A percentile compares a stretch with the other conserved stretches of the same genome.
phyloP scores from a whole-genome alignment of 1,140 invertebrate species.

The Myzus persicae region DNA sequence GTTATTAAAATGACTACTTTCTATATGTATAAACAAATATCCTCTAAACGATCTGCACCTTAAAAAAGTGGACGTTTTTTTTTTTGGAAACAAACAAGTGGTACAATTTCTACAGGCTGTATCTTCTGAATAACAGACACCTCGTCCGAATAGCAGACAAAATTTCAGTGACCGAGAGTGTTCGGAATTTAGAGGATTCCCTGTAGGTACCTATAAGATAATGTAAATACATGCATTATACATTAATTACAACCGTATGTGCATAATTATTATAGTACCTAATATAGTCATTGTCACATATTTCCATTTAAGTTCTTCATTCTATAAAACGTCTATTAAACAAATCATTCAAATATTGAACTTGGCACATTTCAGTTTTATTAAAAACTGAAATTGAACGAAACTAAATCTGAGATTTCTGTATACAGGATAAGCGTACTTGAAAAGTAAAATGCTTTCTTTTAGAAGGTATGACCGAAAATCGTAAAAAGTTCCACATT shows the following conservation, averaged over 20 bases:
- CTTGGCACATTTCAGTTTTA: background rate
- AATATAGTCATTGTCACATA: background rate
- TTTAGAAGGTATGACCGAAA: background rate
- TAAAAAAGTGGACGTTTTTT: no score
- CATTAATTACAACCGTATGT: background rate
- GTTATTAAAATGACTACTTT: no score
- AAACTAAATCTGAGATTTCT: background rate
- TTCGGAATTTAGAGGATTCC: background rate
- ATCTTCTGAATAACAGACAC: no score
- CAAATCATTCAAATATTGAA: background rate
- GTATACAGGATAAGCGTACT: background rate
- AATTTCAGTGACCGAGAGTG: background rate
- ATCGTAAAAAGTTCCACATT: constrained; percentile 15
- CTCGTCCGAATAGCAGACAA: background rate
- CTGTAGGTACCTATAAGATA: background rate
- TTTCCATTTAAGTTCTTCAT: background rate
- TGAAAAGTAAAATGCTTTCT: background rate
- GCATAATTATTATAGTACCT: background rate
- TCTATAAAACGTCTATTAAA: background rate
- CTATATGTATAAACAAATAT: no score
- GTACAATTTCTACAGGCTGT: no score
- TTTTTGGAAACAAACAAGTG: no score
- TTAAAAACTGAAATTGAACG: background rate
- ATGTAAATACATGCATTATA: no score
- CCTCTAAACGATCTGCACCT: no score